A percentile compares a stretch with the other conserved stretches of the same genome.
These are phyloP conservation scores for Oxygymnocypris stewartii DNA, from an alignment of 2,113 vertebrate species.

Conservation along the genomic window DNA sequence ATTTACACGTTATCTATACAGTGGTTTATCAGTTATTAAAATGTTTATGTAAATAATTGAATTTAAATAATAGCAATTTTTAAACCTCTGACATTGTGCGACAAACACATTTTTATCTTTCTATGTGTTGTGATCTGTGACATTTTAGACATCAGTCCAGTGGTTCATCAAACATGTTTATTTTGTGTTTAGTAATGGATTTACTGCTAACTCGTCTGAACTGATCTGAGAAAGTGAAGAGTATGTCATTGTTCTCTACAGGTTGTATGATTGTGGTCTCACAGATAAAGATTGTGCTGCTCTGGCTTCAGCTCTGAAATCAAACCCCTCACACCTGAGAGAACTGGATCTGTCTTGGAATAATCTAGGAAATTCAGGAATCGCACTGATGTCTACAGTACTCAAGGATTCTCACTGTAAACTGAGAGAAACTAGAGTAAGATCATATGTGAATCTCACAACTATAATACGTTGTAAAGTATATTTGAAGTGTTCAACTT, in stretches of 20 bases:
- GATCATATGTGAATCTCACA: not conserved
- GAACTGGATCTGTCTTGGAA: not conserved
- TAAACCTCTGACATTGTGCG: too few species aligned
- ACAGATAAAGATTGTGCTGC: not conserved
- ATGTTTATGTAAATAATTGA: too few species aligned
- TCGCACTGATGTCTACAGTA: fast-evolving
- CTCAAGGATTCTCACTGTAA: not conserved
- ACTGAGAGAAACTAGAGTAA: not conserved
- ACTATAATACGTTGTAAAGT: too few species aligned
- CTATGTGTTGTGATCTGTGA: too few species aligned
- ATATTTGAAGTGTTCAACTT: not conserved
- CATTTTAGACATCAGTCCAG: too few species aligned
- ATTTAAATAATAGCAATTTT: too few species aligned
- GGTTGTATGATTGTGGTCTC: not conserved
- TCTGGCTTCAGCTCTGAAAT: not conserved
- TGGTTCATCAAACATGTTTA: too few species aligned
- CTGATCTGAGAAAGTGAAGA: not conserved
- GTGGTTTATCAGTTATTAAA: too few species aligned
- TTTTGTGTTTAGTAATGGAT: too few species aligned
- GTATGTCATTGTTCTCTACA: not conserved
- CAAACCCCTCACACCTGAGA: not conserved
- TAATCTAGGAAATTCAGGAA: not conserved
- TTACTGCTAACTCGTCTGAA: not conserved
- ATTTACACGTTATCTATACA: too few species aligned
- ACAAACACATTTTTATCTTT: too few species aligned